phyloP scores from a whole-genome alignment of 2,113 vertebrate genomes.

The Brachypteracias leptosomus region DNA sequence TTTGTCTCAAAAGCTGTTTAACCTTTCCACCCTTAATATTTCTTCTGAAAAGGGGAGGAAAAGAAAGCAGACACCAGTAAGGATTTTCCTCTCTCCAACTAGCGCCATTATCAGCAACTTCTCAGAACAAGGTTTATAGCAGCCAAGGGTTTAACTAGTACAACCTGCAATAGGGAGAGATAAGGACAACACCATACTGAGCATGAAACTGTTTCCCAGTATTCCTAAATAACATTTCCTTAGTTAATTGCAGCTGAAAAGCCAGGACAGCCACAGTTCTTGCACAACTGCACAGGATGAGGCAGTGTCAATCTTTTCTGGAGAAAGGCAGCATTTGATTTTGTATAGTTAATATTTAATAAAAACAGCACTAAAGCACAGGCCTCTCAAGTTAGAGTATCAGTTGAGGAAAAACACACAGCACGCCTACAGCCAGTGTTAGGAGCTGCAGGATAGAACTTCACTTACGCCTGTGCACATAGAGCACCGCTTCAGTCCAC shows the following conservation, averaged over 20 bases:
- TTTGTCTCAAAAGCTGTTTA: constrained; percentile 27
- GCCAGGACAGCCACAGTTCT: background rate
- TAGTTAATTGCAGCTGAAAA: background rate
- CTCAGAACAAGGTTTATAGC: background rate
- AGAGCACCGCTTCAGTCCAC: background rate
- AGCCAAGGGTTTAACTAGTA: background rate
- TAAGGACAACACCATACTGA: background rate
- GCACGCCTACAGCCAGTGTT: background rate
- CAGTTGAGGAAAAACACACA: background rate
- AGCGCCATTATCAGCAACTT: background rate
- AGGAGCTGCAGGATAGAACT: background rate
- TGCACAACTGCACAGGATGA: background rate
- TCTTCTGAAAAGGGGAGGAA: background rate
- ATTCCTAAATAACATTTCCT: background rate
- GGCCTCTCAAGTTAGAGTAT: background rate
- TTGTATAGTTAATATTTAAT: background rate
- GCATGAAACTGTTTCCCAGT: background rate
- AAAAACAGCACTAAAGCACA: background rate
- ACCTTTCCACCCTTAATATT: background rate
- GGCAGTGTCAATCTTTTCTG: background rate
- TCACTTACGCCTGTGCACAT: background rate
- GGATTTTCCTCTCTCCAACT: background rate
- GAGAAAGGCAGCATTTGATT: background rate
- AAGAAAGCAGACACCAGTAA: constrained; percentile 26
- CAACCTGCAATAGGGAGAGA: background rate